Evolutionary conservation across 2,113 vertebrate species (phyloP).

Genomic region (Bufo gargarizans): DNA sequence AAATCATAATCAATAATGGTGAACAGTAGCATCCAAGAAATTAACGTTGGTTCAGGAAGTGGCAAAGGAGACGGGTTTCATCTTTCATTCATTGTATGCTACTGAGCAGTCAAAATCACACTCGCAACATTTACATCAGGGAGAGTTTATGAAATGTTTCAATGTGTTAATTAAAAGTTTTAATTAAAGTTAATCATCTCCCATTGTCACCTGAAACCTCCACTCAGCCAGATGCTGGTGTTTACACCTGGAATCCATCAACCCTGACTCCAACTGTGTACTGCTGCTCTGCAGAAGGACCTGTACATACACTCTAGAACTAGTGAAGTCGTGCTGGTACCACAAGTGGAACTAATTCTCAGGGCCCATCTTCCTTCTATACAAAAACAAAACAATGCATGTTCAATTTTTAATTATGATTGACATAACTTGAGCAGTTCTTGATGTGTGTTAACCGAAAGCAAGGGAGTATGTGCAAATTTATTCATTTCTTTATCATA

Average conservation of each 20-base stretch:
- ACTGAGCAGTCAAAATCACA: conserved; percentile 67
- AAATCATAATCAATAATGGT: neutral
- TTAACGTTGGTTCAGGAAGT: neutral
- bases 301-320: neutral
- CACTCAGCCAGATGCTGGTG: conserved; percentile 73
- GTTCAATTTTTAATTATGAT: too few species aligned
- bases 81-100: conserved; percentile 18
- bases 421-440: too few species aligned
- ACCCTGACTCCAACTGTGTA: neutral
- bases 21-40: neutral
- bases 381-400: too few species aligned
- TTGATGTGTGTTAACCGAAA: too few species aligned
- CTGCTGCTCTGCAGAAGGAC: neutral
- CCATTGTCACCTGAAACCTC: conserved; percentile 73
- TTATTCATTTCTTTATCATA: too few species aligned
- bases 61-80: neutral
- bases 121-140: conserved; percentile 68
- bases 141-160: conserved; percentile 69
- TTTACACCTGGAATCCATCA: conserved; percentile 72
- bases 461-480: too few species aligned
- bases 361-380: too few species aligned
- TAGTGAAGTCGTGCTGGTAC: too few species aligned
- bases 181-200: conserved; percentile 78
- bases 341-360: too few species aligned
- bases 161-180: conserved; percentile 80